Percentiles rank a stretch among this genome's conserved stretches.
phyloP scores from a whole-genome alignment of 2,888 invertebrate genomes.

The Microplitis manilae region DNA sequence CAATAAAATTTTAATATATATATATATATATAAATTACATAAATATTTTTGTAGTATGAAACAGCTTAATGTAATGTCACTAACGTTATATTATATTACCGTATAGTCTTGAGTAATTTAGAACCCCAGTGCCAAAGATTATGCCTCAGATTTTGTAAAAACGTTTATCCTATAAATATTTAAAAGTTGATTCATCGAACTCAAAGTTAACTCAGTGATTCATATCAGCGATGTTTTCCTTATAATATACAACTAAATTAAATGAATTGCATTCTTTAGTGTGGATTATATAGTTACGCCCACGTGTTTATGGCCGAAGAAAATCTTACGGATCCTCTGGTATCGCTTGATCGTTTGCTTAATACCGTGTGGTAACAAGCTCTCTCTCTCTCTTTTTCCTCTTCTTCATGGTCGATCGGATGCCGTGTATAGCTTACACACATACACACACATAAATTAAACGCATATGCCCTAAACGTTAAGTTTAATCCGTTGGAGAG shows the following conservation, averaged over 20 bases:
- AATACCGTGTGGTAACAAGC: too few relatives aligned
- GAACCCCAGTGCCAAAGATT: conserved; percentile 15
- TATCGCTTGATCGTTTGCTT: conserved; percentile 18
- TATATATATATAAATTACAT: too few relatives aligned
- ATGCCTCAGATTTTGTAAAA: not conserved
- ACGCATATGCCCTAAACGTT: too few relatives aligned
- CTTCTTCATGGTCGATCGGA: too few relatives aligned
- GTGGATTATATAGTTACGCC: not conserved
- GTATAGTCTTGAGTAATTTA: conserved; percentile 6
- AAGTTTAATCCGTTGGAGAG: too few relatives aligned
- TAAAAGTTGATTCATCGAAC: conserved; percentile 25
- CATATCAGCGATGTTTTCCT: not conserved
- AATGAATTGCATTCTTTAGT: not conserved
- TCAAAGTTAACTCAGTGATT: conserved; percentile 20
- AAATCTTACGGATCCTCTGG: conserved; percentile 16
- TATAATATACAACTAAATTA: conserved; percentile 6
- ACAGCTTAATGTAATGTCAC: not conserved
- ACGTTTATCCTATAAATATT: conserved; percentile 14
- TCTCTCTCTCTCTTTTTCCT: too few relatives aligned
- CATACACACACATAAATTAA: too few relatives aligned
- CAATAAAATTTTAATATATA: not conserved
- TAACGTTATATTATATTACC: not conserved
- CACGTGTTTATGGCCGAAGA: conserved; percentile 1
- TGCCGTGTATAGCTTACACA: too few relatives aligned
- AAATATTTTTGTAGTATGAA: too few relatives aligned